These are phyloP conservation scores for Bufo gargarizans DNA, from an alignment of 2,113 vertebrate species.

Conservation along the genomic window DNA sequence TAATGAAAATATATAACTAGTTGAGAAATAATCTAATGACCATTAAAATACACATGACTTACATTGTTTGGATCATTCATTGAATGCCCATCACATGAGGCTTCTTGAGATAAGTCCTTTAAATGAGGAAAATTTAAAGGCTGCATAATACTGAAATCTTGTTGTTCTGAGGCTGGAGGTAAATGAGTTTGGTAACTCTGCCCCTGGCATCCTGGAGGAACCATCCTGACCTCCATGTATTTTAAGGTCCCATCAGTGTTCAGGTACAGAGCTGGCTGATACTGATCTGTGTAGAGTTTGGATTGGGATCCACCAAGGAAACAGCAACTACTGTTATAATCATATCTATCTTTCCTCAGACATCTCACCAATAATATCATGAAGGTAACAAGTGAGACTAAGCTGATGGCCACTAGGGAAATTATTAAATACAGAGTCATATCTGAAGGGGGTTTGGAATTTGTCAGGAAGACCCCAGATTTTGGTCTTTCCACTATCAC, in stretches of 20 bases:
- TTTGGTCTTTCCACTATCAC: constrained; percentile 69
- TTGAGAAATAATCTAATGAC: too few relatives aligned
- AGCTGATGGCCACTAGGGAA: constrained; percentile 62
- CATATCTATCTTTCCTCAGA: constrained; percentile 52
- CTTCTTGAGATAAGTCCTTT: background rate
- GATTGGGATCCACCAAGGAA: constrained; percentile 68
- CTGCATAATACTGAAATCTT: constrained; percentile 65
- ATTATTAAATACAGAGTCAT: constrained; percentile 65
- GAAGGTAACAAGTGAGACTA: constrained; percentile 68
- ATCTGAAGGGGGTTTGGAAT: constrained; percentile 62
- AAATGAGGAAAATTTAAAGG: background rate
- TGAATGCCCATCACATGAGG: constrained; percentile 57
- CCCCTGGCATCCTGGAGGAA: constrained; percentile 81
- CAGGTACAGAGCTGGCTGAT: constrained; percentile 85
- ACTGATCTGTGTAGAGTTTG: constrained; percentile 76
- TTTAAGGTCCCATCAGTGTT: constrained; percentile 86
- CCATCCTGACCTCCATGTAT: constrained; percentile 89
- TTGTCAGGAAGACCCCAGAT: constrained; percentile 69
- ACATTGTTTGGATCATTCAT: constrained; percentile 73
- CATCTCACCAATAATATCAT: constrained; percentile 68
- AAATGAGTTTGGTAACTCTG: constrained; percentile 84
- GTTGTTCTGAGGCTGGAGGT: constrained; percentile 79
- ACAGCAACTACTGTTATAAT: constrained; percentile 67
- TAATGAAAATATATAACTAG: too few relatives aligned
- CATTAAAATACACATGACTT: constrained; percentile 66